Evolutionary conservation across 2,797 vertebrate genomes (phyloP).

Genomic region (Phrynocephalus forsythii): DNA sequence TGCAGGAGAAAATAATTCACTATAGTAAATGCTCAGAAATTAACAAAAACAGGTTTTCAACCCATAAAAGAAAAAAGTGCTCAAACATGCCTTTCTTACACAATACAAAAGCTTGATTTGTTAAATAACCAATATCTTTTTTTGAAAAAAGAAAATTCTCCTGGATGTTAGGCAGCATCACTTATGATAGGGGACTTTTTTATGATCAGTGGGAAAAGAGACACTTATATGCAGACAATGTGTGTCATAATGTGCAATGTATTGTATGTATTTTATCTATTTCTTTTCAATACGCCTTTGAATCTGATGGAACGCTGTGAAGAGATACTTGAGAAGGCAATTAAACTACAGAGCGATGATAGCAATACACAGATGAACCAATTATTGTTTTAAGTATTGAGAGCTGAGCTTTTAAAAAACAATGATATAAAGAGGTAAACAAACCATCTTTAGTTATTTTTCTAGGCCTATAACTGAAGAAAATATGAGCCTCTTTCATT

Average conservation of each 20-base stretch:
- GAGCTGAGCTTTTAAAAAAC: background rate
- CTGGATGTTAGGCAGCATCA: background rate
- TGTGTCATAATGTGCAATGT: background rate
- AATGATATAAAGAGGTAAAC: background rate
- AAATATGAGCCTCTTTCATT: background rate
- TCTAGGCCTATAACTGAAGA: background rate
- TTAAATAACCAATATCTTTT: background rate
- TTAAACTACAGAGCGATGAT: background rate
- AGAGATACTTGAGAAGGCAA: background rate
- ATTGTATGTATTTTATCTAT: background rate
- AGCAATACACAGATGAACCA: background rate
- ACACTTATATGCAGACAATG: background rate
- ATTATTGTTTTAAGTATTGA: background rate
- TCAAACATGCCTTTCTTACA: background rate
- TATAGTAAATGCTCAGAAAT: background rate
- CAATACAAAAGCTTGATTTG: background rate
- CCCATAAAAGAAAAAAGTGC: background rate
- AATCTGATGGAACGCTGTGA: background rate
- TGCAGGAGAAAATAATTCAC: background rate
- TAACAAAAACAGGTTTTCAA: background rate
- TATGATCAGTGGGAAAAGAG: background rate
- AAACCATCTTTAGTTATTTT: background rate
- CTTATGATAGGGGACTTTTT: background rate
- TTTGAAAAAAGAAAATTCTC: background rate
- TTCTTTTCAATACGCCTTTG: background rate